Base-by-base conservation (phyloP, 2,888 invertebrate species). In the Epinotia brunnichana region DNA sequence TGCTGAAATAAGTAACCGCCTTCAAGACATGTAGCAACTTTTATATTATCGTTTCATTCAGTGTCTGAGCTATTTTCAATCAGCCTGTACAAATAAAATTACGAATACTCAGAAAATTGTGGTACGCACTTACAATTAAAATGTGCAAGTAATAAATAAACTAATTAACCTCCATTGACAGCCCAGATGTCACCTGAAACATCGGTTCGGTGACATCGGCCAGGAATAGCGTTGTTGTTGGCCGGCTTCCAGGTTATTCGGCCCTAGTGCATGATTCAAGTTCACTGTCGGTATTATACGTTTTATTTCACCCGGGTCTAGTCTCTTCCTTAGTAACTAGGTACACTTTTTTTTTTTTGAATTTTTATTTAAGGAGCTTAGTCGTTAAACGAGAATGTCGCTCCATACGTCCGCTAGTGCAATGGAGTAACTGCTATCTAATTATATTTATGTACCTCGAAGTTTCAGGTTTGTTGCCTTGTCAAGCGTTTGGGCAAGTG, bases 201-300 rank as follows among this genome's bases (percentile, higher is more conserved):
- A n/a, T 48, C 48, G 66, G 70, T 66, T 71, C 70, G 66, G 57
- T 71, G 70, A 71, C 70, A 66, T 62, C 29, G 24, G 60, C 51
- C 44, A 13, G 35, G 60, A 71, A 71, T 71, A 71, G 35, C 57
- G 44, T 7, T 48, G 35, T 17, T 13, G 19, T 53, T 71, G 71
- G 71, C 66, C 11, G 0, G 44, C 11, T 11, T 53, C 71, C 71
- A 71, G 60, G 44, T 11, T 64, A 64, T 66, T 60, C 60, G 70
- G 69, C 62, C 56, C 62, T 70, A 62, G 68, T 53, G 68, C 68
- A 51, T 29, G 60, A 59, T 66, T 67, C 71, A 71, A 71, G 71
- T 71, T 71, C 71, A 71, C 66, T 61, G 71, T 61, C 71, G 71
- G 17, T 17, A 9, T 9, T 15, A 48, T 48, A 7, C 48, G 7